Evolutionary conservation across 2,797 vertebrate species (phyloP), one percentile per base, ranked within the genome.

Genomic region (Pteronotus mesoamericanus): DNA sequence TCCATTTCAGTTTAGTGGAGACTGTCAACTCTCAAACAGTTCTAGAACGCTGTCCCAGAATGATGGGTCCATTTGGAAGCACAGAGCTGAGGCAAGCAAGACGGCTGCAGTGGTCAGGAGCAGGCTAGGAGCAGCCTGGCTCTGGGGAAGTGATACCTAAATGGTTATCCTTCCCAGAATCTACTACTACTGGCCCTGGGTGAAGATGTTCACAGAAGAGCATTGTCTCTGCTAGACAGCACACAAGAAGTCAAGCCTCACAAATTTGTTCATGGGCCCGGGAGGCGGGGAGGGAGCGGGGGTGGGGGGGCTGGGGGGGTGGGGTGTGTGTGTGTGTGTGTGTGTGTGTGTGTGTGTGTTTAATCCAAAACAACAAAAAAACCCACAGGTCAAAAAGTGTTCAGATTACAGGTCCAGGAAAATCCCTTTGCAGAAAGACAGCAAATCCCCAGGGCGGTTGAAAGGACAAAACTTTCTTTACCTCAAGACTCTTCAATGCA

Each of bases 401-500:
- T 97, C 96, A 95, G 94, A 96, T 98, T 97, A 97, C 97, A 91
- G 91, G 80, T 92, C 59, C 89, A 94, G 90, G 97, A 95, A 97
- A 97, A 97, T 96, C 97, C 94, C 92, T 78, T 91, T 94, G 92
- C 91, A 89, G 92, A 95, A 88, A 97, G 94, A 96, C 91, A 89
- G 95, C 93, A 98, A 98, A 98, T 98, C 97, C 96, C 90, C 96
- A 61, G 66, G 32, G 82, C 57, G 75, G 90, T 11, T 96, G 94
- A 97, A 98, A 97, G 80, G 88, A 96, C 92, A 92, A 96, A 96
- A 97, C 96, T 97, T 96, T 97, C 88, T 91, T 95, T 94, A 96
- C 92, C 92, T 96, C 79, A 19, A 92, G 96, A 89, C 92, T 94
- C 94, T 94, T 68, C 51, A 55, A 24, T 89, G 94, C 96, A 89